A percentile compares a stretch with the other conserved stretches of the same genome.
Evolutionary conservation across 2,888 invertebrate species (phyloP).

Genomic region (Sarcophaga caerulescens): DNA sequence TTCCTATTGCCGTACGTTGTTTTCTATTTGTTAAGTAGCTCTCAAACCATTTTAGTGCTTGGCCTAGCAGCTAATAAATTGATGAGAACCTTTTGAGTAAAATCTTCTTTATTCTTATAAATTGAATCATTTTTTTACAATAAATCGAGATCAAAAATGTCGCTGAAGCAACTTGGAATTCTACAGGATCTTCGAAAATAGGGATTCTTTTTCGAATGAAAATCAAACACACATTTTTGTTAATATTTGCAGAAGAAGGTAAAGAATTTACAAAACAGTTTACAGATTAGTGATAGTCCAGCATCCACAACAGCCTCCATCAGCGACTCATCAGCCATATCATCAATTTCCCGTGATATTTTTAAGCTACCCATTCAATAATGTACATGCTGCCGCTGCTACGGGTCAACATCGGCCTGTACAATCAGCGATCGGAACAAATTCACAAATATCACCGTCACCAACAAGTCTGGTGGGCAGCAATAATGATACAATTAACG

Average conservation of each 20-base stretch:
- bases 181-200: too few relatives aligned
- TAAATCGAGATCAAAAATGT: too few relatives aligned
- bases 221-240: too few relatives aligned
- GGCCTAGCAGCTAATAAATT: too few relatives aligned
- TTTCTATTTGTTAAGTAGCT: too few relatives aligned
- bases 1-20: too few relatives aligned
- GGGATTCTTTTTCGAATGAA: too few relatives aligned
- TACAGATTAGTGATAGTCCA: slow-evolving; percentile 41
- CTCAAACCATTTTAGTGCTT: too few relatives aligned
- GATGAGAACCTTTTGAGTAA: neutral
- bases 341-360: slow-evolving; percentile 64
- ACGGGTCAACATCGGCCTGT: slow-evolving; percentile 50
- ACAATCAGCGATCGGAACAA: slow-evolving; percentile 52
- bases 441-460: slow-evolving; percentile 63
- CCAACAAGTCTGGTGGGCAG: slow-evolving; percentile 56
- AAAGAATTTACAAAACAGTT: too few relatives aligned
- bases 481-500: slow-evolving; percentile 22
- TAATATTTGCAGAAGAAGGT: too few relatives aligned
- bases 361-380: slow-evolving; percentile 66
- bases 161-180: too few relatives aligned
- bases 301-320: slow-evolving; percentile 58
- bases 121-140: neutral
- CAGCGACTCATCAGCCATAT: slow-evolving; percentile 17
- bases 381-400: slow-evolving; percentile 48
- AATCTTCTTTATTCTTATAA: neutral